These are phyloP conservation scores for Tipula unca DNA, from an alignment of 2,888 invertebrate genomes.

Conservation along the genomic window DNA sequence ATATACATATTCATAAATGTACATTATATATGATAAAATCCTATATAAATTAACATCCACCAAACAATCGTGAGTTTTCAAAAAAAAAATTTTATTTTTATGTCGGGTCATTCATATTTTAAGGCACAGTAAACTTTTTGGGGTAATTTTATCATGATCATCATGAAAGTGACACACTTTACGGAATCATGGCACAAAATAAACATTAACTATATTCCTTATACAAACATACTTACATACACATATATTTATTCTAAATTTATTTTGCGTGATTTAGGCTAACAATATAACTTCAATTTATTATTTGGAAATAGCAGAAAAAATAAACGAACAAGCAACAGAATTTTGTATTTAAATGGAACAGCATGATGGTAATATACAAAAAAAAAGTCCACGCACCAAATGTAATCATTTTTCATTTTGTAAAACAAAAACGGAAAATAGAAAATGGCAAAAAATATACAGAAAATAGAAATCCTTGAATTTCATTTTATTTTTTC, in stretches of 20 bases:
- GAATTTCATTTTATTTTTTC: not conserved
- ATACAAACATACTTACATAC: not conserved
- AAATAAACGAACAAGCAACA: not conserved
- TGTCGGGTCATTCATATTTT: not conserved
- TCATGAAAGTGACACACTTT: slow-evolving; percentile 1
- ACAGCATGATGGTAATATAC: not conserved
- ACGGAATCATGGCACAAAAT: not conserved
- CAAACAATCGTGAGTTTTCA: not conserved
- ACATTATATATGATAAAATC: not conserved
- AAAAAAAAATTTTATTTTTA: not conserved
- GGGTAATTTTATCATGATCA: not conserved
- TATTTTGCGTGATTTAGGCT: slow-evolving; percentile 14
- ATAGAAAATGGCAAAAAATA: not conserved
- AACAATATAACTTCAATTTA: slow-evolving; percentile 8
- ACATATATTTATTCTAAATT: not conserved
- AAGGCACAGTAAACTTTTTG: not conserved
- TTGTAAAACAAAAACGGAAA: not conserved
- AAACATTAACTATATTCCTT: not conserved
- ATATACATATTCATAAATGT: too few relatives aligned
- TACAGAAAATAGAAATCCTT: not conserved
- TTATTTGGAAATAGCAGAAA: not conserved
- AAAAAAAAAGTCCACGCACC: not conserved
- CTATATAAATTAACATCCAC: not conserved
- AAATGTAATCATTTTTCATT: not conserved
- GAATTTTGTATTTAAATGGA: not conserved